Percentiles rank a stretch among this genome's conserved stretches.
Evolutionary conservation across 2,113 vertebrate genomes (phyloP).

Genomic region (Carollia perspicillata): DNA sequence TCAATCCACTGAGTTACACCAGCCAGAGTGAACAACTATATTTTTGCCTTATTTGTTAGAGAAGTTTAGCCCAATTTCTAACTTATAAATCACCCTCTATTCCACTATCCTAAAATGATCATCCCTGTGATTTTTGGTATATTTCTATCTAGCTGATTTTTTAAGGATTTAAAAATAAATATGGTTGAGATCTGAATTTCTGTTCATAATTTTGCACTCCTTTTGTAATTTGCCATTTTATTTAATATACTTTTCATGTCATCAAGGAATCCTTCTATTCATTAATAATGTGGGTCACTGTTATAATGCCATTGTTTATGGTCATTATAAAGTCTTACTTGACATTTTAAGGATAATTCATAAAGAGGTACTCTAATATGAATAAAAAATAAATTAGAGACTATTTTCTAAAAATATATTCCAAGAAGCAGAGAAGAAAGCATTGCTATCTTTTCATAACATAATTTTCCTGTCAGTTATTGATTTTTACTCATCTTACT

Average conservation of each 20-base stretch:
- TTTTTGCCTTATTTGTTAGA: neutral
- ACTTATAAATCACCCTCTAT: neutral
- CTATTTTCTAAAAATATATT: neutral
- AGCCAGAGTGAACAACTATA: no score
- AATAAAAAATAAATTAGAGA: neutral
- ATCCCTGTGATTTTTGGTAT: neutral
- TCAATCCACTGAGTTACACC: no score
- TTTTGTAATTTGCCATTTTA: neutral
- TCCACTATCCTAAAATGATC: neutral
- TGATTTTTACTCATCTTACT: neutral
- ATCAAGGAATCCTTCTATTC: neutral
- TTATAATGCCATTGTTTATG: neutral
- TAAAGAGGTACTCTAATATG: neutral
- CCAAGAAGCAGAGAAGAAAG: neutral
- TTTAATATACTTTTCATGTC: neutral
- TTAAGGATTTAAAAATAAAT: neutral
- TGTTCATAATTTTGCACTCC: neutral
- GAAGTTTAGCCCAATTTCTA: neutral
- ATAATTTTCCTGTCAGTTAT: neutral
- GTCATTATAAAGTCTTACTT: neutral
- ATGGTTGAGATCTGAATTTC: neutral
- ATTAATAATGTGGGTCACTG: neutral
- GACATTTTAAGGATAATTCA: neutral
- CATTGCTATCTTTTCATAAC: neutral
- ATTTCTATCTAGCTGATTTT: neutral